Base-by-base conservation (phyloP, 2,888 invertebrate species). In the Prenolepis imparis region DNA sequence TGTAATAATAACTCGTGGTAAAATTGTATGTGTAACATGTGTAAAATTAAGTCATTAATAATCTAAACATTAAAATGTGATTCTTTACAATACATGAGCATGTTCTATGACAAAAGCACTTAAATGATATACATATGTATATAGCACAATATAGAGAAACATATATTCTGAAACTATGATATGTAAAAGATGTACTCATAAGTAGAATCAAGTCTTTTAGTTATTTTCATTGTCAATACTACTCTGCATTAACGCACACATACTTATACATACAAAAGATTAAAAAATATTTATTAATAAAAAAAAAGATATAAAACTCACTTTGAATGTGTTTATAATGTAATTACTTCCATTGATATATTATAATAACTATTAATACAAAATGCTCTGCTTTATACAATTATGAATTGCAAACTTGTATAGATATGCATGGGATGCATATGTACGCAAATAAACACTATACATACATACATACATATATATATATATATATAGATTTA, bases 311-410 rank as follows among this genome's bases (percentile, higher is more conserved):
- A 9, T 32, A 63, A 28, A 74, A 75, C 3, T 36, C 18, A 12
- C 3, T 12, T 74, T 64, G 32, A 32, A 63, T 44, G n/a, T 63
- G n/a, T 63, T 32, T 24, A n/a, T 44, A 44, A 41, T 12, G 9
- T 44, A 63, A 63, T 24, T 74, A 3, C 21, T 75, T 36, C 41
- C 44, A 74, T 15, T 32, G 44, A 21, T 59, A 52, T n/a, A n/a
- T 63, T 74, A 28, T 28, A 61, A 61, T 74, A 74, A 74, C 15
- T 74, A 18, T 15, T 48, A 15, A 24, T 52, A 36, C 1, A 6
- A 67, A 77, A 77, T 77, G 52, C 55, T 48, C n/a, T 64, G 36
- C 24, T 52, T 24, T 36, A 28, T 55, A 63, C 4, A 61, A 59
- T 57, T 39, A 6, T 73, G 59, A 74, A 44, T 48, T 64, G 36